Evolutionary conservation across 2,888 invertebrate genomes (phyloP).

Genomic region (Tetramorium bicarinatum): DNA sequence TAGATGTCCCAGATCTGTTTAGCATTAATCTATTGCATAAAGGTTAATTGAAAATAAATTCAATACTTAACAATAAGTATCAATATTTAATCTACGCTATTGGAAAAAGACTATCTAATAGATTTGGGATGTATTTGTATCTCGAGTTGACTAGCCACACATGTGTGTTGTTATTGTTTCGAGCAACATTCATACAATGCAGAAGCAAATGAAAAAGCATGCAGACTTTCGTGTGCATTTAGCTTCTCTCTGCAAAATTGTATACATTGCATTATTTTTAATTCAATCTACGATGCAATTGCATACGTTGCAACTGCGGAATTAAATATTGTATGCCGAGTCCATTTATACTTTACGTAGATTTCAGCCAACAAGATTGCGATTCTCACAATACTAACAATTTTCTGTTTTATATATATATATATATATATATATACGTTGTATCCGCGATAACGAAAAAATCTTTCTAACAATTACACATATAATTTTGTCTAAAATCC

Average conservation of each 20-base stretch:
- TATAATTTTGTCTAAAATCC: constrained; percentile 16
- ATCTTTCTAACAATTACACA: constrained; percentile 2
- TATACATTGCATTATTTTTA: background rate
- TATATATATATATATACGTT: background rate
- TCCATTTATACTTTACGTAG: constrained; percentile 73
- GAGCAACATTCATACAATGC: constrained; percentile 68
- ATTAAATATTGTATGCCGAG: constrained; percentile 70
- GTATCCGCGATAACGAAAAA: background rate
- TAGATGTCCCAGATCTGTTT: constrained; percentile 27
- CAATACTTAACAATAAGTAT: no score
- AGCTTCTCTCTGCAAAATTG: constrained; percentile 36
- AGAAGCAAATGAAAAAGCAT: constrained; percentile 69
- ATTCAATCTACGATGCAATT: constrained; percentile 36
- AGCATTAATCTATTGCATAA: background rate
- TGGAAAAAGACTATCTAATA: background rate
- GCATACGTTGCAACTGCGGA: constrained; percentile 30
- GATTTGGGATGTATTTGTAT: constrained; percentile 6
- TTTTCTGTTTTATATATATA: background rate
- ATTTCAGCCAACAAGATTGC: constrained; percentile 11
- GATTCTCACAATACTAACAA: constrained; percentile 15
- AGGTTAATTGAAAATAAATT: background rate
- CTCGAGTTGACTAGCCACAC: constrained; percentile 2
- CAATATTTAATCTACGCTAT: background rate
- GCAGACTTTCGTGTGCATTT: constrained; percentile 51
- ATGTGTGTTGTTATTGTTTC: constrained; percentile 24